Base-by-base conservation (phyloP, 2,888 invertebrate genomes). In the Magallana nippona region DNA sequence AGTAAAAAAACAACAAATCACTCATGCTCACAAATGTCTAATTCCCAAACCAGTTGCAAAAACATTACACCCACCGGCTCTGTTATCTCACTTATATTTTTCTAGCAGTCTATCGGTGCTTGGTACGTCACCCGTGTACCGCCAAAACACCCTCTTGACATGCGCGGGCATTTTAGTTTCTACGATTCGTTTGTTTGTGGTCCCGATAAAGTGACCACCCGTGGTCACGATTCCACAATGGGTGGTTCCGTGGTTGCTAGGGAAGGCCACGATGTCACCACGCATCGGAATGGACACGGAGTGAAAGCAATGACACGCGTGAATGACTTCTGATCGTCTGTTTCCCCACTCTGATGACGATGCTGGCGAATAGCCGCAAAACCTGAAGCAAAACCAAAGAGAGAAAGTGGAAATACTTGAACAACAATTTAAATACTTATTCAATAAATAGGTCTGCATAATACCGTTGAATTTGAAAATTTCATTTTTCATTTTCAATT, bases 241-340 rank as follows among this genome's bases (percentile, higher is more conserved):
- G 19, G 55, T 22, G 10, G 19, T 55, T 11, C 82, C 82, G 10
- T 19, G n/a, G 17, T 63, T 19, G 82, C 19, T 82, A 11, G 82
- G 82, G 71, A 82, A 22, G 22, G 82, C 71, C 55, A 82, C 82
- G 17, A 82, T 82, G 22, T 82, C 82, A 15, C 82, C 82, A 11
- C 58, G 55, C 63, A 82, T 82, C 55, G 82, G 82, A 71, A 82
- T 71, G n/a, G 82, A 71, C 22, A 82, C 82, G 5, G 19, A 11
- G 71, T 82, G 56, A 15, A 55, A 82, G 22, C 22, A n/a, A 1
- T 22, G 8, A 13, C 27, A 19, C 19, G 71, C 56, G 10, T 63
- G 63, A 8, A 82, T 63, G n/a, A 22, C 22, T 10, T 55, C 32
- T 5, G 82, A 82, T 17, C 71, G 71, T 55, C 82, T 55, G 71